Evolutionary conservation across 1,140 invertebrate genomes (phyloP).

Genomic region (Rhyzopertha dominica): DNA sequence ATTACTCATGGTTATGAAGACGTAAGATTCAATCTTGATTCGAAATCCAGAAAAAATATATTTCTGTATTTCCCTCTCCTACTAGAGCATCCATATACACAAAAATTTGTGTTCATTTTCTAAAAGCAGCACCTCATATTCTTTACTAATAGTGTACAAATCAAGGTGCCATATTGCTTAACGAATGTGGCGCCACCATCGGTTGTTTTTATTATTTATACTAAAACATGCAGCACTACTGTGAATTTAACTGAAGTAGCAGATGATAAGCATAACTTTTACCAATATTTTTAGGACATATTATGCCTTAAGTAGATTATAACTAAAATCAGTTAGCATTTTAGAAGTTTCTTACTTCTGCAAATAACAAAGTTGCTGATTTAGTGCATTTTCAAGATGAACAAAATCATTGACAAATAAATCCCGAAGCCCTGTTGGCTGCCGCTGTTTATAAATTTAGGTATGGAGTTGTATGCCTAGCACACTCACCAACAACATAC

Average conservation of each 20-base stretch:
- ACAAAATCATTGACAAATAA: too few relatives aligned
- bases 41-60: too few relatives aligned
- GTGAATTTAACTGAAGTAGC: too few relatives aligned
- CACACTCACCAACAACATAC: background rate
- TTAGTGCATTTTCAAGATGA: background rate
- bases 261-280: background rate
- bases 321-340: constrained; percentile 7
- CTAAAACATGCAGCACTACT: too few relatives aligned
- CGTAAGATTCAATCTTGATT: too few relatives aligned
- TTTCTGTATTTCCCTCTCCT: too few relatives aligned
- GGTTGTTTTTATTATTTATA: background rate
- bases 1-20: too few relatives aligned
- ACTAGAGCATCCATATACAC: background rate
- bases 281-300: constrained; percentile 3
- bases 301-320: constrained; percentile 3
- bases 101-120: background rate
- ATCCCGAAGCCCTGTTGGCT: background rate
- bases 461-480: background rate
- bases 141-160: background rate
- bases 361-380: background rate
- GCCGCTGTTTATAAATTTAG: background rate
- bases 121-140: background rate
- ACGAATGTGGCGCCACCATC: background rate
- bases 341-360: background rate
- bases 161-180: background rate